A percentile compares a stretch with the other conserved stretches of the same genome.
These are phyloP conservation scores for Conger conger DNA, from an alignment of 2,113 vertebrate species.

Conservation along the genomic window DNA sequence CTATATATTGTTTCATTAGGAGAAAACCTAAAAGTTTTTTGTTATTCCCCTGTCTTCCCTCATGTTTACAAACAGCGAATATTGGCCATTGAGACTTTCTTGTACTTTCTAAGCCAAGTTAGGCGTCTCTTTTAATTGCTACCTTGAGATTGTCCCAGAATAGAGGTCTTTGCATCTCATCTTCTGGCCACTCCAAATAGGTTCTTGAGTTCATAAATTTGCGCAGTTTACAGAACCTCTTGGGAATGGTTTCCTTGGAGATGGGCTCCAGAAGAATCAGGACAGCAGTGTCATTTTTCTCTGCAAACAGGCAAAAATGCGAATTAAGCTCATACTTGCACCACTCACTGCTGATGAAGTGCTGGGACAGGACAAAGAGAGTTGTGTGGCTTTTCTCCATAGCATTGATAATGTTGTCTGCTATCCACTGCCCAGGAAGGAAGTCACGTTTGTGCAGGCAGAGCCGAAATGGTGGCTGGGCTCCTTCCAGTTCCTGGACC, in stretches of 20 bases:
- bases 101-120: not conserved
- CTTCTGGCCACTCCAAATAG: conserved; percentile 85
- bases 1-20: too few species aligned
- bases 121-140: conserved; percentile 62
- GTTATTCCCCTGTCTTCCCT: too few species aligned
- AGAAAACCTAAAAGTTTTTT: too few species aligned
- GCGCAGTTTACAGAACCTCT: conserved; percentile 83
- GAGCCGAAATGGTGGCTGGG: conserved; percentile 63
- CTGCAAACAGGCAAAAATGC: conserved; percentile 85
- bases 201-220: conserved; percentile 88
- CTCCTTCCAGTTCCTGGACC: conserved; percentile 80
- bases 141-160: conserved; percentile 81
- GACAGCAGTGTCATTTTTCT: conserved; percentile 71
- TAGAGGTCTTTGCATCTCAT: conserved; percentile 50
- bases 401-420: conserved; percentile 84
- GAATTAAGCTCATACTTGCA: conserved; percentile 93
- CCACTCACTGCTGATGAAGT: conserved; percentile 89
- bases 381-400: conserved; percentile 83
- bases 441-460: conserved; percentile 90
- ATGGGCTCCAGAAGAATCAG: conserved; percentile 84
- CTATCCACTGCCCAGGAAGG: conserved; percentile 82
- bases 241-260: conserved; percentile 76
- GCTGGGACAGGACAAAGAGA: conserved; percentile 82
- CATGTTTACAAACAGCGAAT: not conserved
- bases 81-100: not conserved